A percentile compares a stretch with the other conserved stretches of the same genome.
phyloP scores from a whole-genome alignment of 1,140 invertebrate species.

The Liolophura sinensis region DNA sequence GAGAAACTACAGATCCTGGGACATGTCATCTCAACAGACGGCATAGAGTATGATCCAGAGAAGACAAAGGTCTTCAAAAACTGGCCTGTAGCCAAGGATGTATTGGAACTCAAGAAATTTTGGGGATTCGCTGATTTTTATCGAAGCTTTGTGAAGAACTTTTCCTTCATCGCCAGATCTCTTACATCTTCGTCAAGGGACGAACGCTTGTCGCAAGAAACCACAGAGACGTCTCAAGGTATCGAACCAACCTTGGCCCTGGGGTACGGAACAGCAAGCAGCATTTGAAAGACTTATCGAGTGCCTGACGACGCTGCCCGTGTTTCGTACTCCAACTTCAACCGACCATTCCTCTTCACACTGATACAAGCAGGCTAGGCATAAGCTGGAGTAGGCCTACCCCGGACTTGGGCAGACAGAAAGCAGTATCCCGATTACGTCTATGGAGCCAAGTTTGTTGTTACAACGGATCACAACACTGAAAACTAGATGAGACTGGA shows the following conservation, averaged over 20 bases:
- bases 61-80: constrained; percentile 15
- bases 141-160: constrained; percentile 15
- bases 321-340: constrained; percentile 19
- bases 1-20: constrained; percentile 23
- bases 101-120: constrained; percentile 17
- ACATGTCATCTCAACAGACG: constrained; percentile 14
- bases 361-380: constrained; percentile 23
- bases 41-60: constrained; percentile 12
- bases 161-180: constrained; percentile 20
- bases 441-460: too few relatives aligned
- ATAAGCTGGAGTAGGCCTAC: too few relatives aligned
- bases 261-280: constrained; percentile 16
- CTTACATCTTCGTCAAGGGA: constrained; percentile 1
- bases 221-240: constrained; percentile 18
- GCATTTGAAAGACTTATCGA: constrained; percentile 20
- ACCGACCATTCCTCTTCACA: constrained; percentile 23
- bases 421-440: too few relatives aligned
- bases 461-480: too few relatives aligned
- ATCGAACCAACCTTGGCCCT: constrained; percentile 15
- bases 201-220: too few relatives aligned
- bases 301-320: constrained; percentile 15
- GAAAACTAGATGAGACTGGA: too few relatives aligned
- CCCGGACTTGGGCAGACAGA: too few relatives aligned
- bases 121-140: constrained; percentile 22
- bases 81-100: constrained; percentile 13